Conservation (phyloP, 2,113 vertebrate genomes). For the Anoplopoma fimbria region DNA sequence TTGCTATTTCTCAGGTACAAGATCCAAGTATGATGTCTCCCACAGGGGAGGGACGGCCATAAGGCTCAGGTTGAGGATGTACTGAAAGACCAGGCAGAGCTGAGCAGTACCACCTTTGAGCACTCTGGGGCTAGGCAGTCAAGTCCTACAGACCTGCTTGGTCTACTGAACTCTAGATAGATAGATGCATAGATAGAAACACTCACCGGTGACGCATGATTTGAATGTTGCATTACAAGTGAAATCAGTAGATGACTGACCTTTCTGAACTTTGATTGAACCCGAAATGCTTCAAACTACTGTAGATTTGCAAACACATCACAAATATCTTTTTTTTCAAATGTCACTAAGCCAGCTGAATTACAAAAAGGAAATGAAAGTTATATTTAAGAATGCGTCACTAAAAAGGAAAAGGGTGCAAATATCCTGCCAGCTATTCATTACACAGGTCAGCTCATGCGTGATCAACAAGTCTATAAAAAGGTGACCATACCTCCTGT, state of each 20-base stretch:
- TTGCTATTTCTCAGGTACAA: no score
- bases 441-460: constrained; percentile 26
- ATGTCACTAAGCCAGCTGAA: not conserved
- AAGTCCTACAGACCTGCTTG: not conserved
- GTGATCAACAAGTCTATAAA: constrained; percentile 51
- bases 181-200: constrained; percentile 28
- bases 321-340: not conserved
- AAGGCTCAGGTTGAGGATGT: no score
- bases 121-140: no score
- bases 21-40: no score
- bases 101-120: no score
- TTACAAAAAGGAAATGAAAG: constrained; percentile 13
- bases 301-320: not conserved
- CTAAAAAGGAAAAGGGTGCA: constrained; percentile 15
- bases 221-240: not conserved
- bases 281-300: not conserved
- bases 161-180: not conserved
- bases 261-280: constrained; percentile 4
- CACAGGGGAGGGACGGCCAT: no score
- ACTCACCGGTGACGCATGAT: not conserved
- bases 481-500: constrained; percentile 45
- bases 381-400: constrained; percentile 17
- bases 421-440: constrained; percentile 32
- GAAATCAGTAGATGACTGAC: not conserved
- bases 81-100: no score